Evolutionary conservation across 2,113 vertebrate genomes (phyloP).

Genomic region (Gambusia affinis): DNA sequence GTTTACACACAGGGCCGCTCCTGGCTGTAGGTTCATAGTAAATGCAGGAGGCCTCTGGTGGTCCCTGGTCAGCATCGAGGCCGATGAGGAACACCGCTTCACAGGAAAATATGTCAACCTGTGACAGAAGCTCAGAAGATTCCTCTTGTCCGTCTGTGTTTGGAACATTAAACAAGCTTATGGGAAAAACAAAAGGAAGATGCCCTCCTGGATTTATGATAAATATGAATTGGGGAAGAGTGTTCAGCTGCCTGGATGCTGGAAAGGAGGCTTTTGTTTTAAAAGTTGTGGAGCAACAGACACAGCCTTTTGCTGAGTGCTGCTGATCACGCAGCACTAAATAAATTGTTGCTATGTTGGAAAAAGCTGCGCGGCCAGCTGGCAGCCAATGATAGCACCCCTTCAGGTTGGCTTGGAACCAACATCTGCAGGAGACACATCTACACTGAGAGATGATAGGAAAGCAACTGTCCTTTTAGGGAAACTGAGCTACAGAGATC

Average conservation of each 20-base stretch:
- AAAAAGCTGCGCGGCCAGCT: constrained; percentile 42
- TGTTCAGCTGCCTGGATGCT: neutral
- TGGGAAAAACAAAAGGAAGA: constrained; percentile 8
- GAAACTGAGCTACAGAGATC: neutral
- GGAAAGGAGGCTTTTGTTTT: constrained; percentile 1
- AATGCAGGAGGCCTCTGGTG: neutral
- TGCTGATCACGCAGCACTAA: constrained; percentile 7
- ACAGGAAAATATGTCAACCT: constrained; percentile 12
- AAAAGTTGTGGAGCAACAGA: constrained; percentile 3
- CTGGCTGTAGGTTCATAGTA: constrained; percentile 37
- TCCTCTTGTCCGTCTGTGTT: neutral
- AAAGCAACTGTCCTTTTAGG: constrained; percentile 2
- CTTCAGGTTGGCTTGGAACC: constrained; percentile 9
- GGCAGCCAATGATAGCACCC: constrained; percentile 25
- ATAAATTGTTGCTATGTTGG: constrained; percentile 50
- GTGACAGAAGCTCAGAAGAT: neutral
- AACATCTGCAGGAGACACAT: neutral
- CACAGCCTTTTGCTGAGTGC: neutral
- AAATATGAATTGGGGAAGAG: constrained; percentile 8
- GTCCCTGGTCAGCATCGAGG: neutral
- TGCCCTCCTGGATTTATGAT: constrained; percentile 18
- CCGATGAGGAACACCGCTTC: constrained; percentile 2
- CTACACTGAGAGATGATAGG: neutral
- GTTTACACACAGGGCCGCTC: constrained; percentile 30
- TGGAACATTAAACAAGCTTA: constrained; percentile 12